Evolutionary conservation across 2,888 invertebrate species (phyloP), one percentile per base, ranked within the genome.

Genomic region (Tenthredo amoena): DNA sequence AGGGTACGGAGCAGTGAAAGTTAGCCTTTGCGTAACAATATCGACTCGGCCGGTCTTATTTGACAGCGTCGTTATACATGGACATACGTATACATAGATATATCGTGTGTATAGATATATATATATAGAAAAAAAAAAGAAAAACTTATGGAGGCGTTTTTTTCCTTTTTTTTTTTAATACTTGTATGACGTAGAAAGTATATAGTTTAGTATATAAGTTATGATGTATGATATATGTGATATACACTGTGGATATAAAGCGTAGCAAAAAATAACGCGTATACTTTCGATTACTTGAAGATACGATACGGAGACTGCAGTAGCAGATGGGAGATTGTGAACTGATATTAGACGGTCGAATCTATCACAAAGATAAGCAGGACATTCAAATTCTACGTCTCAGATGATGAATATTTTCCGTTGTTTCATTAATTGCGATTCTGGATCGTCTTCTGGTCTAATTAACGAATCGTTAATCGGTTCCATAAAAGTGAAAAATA

Each of bases 1-100:
- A 55, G 37, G 12, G 77, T 58, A 40, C 47, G 74, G 83, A 74
- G 87, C 88, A 92, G 92, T 92, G 92, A 92, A 92, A 92, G 92
- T 92, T 90, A 89, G 88, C 79, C 88, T 92, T 92, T 92, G 91
- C 92, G 92, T 92, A 92, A 92, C 89, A 86, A 90, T 90, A 91
- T 90, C 90, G 90, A 89, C 89, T 65, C 83, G 83, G 68, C 50
- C 68, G 50, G 83, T 83, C 68, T 83, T 68, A 68, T 83, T 83
- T 50, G 68, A 83, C 47, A 34, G 37, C 40, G 18, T 77, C 77
- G 77, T 55, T 55, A 31, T 74, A 43, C 21, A 21, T 43, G 31
- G 12, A 40, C 21, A n/a, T 58, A 58, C 21, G 58, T 58, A 10
- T 7, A 9, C 9, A 62, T 62, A 21, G 7, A 55, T 55, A n/a